These are phyloP conservation scores for Podarcis muralis DNA, from an alignment of 2,113 vertebrate species.

Conservation along the genomic window DNA sequence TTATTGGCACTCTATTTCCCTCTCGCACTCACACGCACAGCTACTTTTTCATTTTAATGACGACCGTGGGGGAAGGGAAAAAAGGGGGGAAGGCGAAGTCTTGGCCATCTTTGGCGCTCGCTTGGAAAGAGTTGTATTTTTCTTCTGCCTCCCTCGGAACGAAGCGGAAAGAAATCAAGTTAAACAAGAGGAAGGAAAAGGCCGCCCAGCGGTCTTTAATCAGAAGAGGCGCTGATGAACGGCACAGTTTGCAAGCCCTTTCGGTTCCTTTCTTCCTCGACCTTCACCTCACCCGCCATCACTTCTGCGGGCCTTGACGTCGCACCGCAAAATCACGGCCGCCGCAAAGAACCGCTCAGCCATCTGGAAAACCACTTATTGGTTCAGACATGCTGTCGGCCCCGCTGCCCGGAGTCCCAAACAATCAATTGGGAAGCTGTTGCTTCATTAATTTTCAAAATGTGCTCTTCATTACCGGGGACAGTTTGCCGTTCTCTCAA, in stretches of 20 bases:
- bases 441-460: background rate
- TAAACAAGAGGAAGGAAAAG: slow-evolving; percentile 14
- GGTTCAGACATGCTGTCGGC: background rate
- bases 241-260: background rate
- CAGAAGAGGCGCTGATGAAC: background rate
- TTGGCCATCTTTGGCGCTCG: slow-evolving; percentile 42
- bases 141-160: background rate
- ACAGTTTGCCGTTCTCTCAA: no score
- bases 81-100: background rate
- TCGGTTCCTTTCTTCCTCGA: background rate
- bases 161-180: slow-evolving; percentile 48
- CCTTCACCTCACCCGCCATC: background rate
- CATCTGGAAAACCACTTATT: background rate
- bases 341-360: background rate
- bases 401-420: background rate
- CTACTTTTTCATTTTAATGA: background rate
- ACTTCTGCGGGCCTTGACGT: background rate
- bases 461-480: background rate
- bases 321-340: background rate
- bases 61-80: background rate
- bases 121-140: background rate
- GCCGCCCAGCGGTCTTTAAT: slow-evolving; percentile 2
- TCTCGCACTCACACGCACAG: no score
- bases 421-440: background rate
- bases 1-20: background rate